Conservation (phyloP, 2,113 vertebrate species). For the Cichladusa arquata region DNA sequence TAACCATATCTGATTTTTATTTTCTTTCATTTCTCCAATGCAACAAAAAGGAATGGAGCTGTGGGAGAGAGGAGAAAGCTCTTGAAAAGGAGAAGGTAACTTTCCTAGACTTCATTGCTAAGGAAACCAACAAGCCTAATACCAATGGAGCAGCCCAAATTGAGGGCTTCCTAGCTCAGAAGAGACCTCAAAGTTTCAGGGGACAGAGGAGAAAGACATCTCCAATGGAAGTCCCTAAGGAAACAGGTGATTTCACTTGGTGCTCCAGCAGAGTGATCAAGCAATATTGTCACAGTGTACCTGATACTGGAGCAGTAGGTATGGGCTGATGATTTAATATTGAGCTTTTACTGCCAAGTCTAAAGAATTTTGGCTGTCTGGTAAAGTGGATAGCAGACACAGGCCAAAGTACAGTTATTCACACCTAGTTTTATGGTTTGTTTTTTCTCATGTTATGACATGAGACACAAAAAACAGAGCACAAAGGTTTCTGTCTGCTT, state of each 20-base stretch:
- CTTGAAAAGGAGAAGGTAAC: not conserved
- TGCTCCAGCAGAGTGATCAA: not conserved
- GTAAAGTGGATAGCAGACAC: not conserved
- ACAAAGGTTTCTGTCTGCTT: not conserved
- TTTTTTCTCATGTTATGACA: constrained; percentile 36
- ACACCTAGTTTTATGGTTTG: constrained; percentile 45
- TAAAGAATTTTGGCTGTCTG: constrained; percentile 40
- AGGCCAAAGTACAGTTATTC: constrained; percentile 31
- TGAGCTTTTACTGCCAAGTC: not conserved
- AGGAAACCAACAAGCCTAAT: not conserved
- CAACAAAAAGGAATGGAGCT: not conserved
- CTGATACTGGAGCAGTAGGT: not conserved
- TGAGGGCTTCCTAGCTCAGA: not conserved
- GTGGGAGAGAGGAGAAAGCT: not conserved
- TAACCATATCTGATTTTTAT: not conserved
- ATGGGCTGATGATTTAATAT: not conserved
- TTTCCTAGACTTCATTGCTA: not conserved
- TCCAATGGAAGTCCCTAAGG: not conserved
- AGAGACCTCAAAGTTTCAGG: not conserved
- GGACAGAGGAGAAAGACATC: not conserved
- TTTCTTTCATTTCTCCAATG: not conserved
- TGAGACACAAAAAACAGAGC: not conserved
- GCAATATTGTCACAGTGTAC: not conserved
- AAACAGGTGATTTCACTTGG: not conserved
- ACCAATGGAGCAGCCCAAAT: not conserved